Percentiles rank a stretch among this genome's conserved stretches.
Conservation (phyloP, 2,113 vertebrate genomes). For the Puma concolor region DNA sequence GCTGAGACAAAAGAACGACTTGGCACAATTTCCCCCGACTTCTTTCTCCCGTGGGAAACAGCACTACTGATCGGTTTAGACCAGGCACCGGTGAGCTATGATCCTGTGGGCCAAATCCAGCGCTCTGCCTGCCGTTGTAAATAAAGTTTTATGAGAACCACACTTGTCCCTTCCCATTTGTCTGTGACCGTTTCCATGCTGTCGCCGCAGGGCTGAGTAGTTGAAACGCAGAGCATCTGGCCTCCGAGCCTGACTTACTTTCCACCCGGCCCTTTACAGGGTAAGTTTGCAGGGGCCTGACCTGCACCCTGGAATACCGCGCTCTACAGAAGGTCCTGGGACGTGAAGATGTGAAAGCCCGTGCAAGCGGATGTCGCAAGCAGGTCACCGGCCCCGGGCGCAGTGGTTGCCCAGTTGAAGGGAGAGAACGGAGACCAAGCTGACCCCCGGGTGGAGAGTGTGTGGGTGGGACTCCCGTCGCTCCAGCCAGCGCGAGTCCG, state of each 20-base stretch:
- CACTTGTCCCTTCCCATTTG: not conserved
- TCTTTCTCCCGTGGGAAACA: not conserved
- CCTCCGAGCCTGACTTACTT: not conserved
- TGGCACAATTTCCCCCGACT: not conserved
- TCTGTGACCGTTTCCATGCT: not conserved
- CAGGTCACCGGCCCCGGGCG: rapidly evolving
- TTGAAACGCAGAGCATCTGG: not conserved
- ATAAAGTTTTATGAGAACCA: not conserved
- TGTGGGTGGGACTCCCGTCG: not conserved
- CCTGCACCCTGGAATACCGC: rapidly evolving
- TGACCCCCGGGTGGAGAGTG: not conserved
- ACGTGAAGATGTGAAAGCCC: too few relatives aligned
- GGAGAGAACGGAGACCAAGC: not conserved
- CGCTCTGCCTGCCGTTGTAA: rapidly evolving
- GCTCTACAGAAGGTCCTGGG: not conserved
- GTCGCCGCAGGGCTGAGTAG: not conserved
- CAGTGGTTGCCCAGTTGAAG: not conserved
- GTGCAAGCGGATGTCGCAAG: too few relatives aligned
- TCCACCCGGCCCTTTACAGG: not conserved
- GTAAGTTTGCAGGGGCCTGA: not conserved
- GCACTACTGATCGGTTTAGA: not conserved
- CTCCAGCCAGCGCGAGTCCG: too few relatives aligned
- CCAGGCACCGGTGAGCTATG: not conserved
- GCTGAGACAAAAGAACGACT: not conserved
- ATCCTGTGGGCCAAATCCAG: not conserved